Percentiles rank a stretch among this genome's conserved stretches.
phyloP scores from a whole-genome alignment of 2,113 vertebrate species.

The Triplophysa dalaica region DNA sequence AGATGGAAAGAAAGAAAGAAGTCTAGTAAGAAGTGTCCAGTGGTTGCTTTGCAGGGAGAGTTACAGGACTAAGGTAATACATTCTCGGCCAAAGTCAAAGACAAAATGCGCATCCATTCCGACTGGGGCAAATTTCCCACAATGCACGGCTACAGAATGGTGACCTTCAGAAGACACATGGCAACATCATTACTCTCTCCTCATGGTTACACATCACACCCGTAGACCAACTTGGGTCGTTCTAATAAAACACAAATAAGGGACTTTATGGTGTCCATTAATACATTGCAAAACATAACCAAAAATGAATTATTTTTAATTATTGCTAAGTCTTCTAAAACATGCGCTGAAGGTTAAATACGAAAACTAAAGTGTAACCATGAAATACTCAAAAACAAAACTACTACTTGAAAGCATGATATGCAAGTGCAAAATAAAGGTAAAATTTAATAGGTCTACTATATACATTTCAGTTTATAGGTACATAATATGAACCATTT shows the following conservation, averaged over 20 bases:
- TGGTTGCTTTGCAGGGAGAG: constrained; percentile 30
- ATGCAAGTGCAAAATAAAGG: too few relatives aligned
- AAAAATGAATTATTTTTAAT: too few relatives aligned
- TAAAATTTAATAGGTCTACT: too few relatives aligned
- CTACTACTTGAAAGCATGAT: too few relatives aligned
- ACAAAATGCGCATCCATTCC: constrained; percentile 67
- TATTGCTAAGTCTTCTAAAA: too few relatives aligned
- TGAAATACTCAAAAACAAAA: too few relatives aligned
- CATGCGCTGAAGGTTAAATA: too few relatives aligned
- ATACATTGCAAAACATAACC: too few relatives aligned
- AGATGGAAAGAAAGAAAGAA: constrained; percentile 25
- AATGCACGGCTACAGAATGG: constrained; percentile 65
- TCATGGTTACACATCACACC: constrained; percentile 52
- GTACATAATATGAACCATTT: too few relatives aligned
- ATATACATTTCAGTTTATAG: too few relatives aligned
- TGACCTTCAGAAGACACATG: constrained; percentile 74
- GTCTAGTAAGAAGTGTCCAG: constrained; percentile 1
- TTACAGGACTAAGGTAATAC: constrained; percentile 46
- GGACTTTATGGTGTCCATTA: too few relatives aligned
- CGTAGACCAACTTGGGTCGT: constrained; percentile 61
- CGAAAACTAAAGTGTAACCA: too few relatives aligned
- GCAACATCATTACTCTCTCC: constrained; percentile 68
- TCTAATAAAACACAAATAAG: neutral
- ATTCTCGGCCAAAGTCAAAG: constrained; percentile 74
- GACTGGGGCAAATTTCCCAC: constrained; percentile 66